Evolutionary conservation across 1,140 invertebrate species (phyloP), one percentile per base, ranked within the genome.

Genomic region (Helicoverpa armigera): DNA sequence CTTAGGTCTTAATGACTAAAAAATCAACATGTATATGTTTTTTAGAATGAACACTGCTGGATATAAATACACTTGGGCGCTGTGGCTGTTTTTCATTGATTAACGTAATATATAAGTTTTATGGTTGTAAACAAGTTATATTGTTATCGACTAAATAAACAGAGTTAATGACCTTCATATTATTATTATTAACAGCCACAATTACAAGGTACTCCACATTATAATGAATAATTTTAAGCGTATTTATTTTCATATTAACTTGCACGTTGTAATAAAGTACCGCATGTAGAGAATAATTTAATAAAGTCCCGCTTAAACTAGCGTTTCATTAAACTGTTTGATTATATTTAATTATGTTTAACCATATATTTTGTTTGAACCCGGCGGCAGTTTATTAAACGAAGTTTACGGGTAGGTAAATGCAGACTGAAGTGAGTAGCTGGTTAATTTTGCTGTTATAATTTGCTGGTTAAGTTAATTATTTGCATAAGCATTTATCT

Each of bases 201-300:
- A 69, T 69, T 23, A 69, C 18, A 16, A 70, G 2, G 2, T 67
- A 54, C 13, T 18, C 70, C 16, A 73, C 23, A 31, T 4, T 31
- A 70, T 53, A 70, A 53, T 58, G 43, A 48, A 43, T 61, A 43
- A 51, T 61, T 23, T 5, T 70, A 70, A 18, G 13, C 16, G 43
- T 75, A 75, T 60, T 61, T 75, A 75, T 74, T 74, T 60, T 56
- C 18, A 35, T 31, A 54, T 60, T 74, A 50, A 60, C 31, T 5
- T 61, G 16, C 48, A 48, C n/a, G 16, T 61, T 61, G 61, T 50
- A 50, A 75, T 11, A 43, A n/a, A n/a, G n/a, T 61, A 63, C 54
- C n/a, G 58, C 35, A 61, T 61, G 73, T 43, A 61, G 56, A 18
- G 43, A 61, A 61, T 75, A 75, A 75, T 75, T 75, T 61, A 50